Evolutionary conservation across 2,888 invertebrate species (phyloP), one percentile per base, ranked within the genome.

Genomic region (Scaptomyza parva): DNA sequence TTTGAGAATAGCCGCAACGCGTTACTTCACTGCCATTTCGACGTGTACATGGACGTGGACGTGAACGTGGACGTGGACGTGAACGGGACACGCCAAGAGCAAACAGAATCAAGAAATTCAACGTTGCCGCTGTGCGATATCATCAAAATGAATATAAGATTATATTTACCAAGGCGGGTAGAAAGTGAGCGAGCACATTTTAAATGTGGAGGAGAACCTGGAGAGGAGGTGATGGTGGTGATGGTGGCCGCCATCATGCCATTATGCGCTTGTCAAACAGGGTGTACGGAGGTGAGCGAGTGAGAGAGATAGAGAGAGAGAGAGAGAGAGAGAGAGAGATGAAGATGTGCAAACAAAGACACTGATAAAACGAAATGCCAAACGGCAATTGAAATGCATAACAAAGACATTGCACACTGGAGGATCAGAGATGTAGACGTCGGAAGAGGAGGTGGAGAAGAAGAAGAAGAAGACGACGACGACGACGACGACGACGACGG

Each of bases 81-180:
- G 44, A 37, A 45, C 48, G 61, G 58, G 50, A 53, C 52, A 62
- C 65, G 67, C 60, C 64, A 59, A 59, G 54, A 41, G 87, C 74
- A 81, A 86, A 86, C 82, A 83, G 39, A 69, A 52, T 50, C 54
- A 66, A 78, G 82, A 71, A 76, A 74, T 74, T 63, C 73, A 37
- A 58, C 67, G 66, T 51, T 41, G 48, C 48, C 54, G 63, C 60
- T 47, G 28, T 52, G 73, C 72, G 76, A 86, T 79, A 83, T 76
- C 86, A 85, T 84, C 76, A 85, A 78, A 84, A 83, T 83, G 86
- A 85, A 85, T 85, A 85, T 85, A 70, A 70, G 84, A 85, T 87
- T 86, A 83, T 85, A 69, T 85, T 86, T 87, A 57, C 74, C 70
- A 50, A 69, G 78, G 22, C 45, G 30, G 28, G 24, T 39, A 18